Conservation (phyloP, 2,113 vertebrate species). For the Motacilla alba region DNA sequence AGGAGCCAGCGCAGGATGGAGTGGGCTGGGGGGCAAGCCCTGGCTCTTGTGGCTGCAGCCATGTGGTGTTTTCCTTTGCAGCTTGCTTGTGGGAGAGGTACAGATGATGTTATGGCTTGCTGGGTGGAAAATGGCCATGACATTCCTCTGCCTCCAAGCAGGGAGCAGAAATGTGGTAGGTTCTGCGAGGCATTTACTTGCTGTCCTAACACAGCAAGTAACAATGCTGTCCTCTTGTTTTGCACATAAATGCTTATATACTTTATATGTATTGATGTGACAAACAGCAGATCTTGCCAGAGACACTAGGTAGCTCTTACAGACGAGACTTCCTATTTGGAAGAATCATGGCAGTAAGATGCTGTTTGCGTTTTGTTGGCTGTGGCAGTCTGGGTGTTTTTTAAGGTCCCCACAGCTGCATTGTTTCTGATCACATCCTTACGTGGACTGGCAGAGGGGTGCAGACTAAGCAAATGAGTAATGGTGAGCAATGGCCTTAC, state of each 20-base stretch:
- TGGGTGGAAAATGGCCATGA: background rate
- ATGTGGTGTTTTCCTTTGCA: background rate
- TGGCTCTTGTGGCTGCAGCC: background rate
- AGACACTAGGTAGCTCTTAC: background rate
- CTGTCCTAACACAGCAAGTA: background rate
- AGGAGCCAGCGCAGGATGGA: background rate
- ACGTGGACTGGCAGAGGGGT: background rate
- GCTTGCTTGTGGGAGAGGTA: background rate
- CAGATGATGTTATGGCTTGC: background rate
- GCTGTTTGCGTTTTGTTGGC: background rate
- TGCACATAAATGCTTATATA: background rate
- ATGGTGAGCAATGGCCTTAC: background rate
- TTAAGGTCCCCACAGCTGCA: background rate
- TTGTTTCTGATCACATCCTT: background rate
- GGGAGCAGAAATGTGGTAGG: background rate
- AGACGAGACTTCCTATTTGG: background rate
- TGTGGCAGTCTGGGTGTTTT: background rate
- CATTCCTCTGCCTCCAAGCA: background rate
- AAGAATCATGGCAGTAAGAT: accelerated
- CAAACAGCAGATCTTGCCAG: background rate
- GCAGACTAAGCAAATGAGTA: background rate
- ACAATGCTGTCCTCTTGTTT: background rate
- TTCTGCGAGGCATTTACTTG: accelerated
- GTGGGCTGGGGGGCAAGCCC: background rate
- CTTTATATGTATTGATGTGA: accelerated